Base-by-base conservation (phyloP, 1,140 invertebrate species). In the Aphis craccivora region DNA sequence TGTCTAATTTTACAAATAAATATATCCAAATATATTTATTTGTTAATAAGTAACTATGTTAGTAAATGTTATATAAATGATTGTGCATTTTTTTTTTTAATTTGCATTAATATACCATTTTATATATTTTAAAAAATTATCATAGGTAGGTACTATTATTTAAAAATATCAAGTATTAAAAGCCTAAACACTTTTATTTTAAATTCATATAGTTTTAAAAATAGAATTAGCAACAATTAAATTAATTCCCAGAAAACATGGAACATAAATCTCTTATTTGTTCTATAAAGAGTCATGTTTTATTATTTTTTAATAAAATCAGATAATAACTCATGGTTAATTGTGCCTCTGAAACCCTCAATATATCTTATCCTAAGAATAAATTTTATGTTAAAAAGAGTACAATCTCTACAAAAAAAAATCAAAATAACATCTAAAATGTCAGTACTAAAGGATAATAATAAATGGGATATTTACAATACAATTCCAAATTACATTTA, bases 311-410 rank as follows among this genome's bases (percentile, higher is more conserved):
- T 23, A 89, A 55, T 40, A 35, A 89, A 89, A 89, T 89, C 20
- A 8, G n/a, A 90, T 43, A 67, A 67, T 90, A 90, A 67, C n/a
- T 89, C 48, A 89, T 30, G 35, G 9, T 83, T 11, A 83, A 91
- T 92, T 93, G 30, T 84, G 81, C 91, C 91, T 93, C 91, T 93
- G 91, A 93, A 93, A 14, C 91, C 91, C 91, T 84, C 81, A 55
- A 93, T 84, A 93, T 51, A 93, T 84, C 67, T 84, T 53, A 93
- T 53, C n/a, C 89, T 90, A 90, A 90, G 25, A 86, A 84, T 84
- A 84, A 76, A 93, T 84, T 86, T 84, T 37, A 83, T 40, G 48
- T 93, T 53, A 93, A 53, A 84, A 40, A 40, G 67, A 53, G 76
- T 84, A 93, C 91, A 92, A 83, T 93, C 48, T 86, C n/a, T 14